Percentiles rank a stretch among this genome's conserved stretches.
phyloP scores from a whole-genome alignment of 2,888 invertebrate genomes.

The Aelia acuminata region DNA sequence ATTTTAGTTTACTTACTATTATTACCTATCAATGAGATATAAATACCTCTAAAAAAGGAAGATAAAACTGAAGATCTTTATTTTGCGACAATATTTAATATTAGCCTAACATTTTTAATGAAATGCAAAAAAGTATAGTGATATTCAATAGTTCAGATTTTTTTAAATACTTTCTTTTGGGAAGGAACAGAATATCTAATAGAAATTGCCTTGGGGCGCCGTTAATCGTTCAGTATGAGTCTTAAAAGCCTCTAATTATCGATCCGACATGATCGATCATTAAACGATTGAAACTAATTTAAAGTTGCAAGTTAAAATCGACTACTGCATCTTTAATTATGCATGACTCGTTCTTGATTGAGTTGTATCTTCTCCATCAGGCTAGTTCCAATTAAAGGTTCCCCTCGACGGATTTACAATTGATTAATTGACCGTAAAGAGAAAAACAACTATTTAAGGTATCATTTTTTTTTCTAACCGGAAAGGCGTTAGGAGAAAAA shows the following conservation, averaged over 20 bases:
- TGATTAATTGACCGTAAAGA: not conserved
- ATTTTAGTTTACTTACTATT: too few species aligned
- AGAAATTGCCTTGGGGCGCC: too few species aligned
- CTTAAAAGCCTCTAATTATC: not conserved
- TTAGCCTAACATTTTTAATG: too few species aligned
- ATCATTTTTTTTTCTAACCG: not conserved
- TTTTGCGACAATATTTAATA: too few species aligned
- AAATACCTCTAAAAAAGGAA: too few species aligned
- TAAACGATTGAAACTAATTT: not conserved
- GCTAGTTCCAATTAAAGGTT: not conserved
- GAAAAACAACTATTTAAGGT: not conserved
- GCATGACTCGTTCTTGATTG: slow-evolving; percentile 1
- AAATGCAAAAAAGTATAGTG: too few species aligned
- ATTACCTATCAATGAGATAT: too few species aligned
- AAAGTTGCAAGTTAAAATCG: not conserved
- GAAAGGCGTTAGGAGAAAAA: not conserved
- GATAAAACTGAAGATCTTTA: too few species aligned
- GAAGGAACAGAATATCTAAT: too few species aligned
- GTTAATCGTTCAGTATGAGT: not conserved
- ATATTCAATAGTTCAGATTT: too few species aligned
- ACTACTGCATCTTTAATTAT: slow-evolving; percentile 18
- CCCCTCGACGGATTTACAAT: not conserved
- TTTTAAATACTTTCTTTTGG: too few species aligned
- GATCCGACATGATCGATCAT: not conserved
- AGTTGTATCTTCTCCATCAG: not conserved